phyloP scores from a whole-genome alignment of 2,113 vertebrate genomes.

The Thunnus thynnus region DNA sequence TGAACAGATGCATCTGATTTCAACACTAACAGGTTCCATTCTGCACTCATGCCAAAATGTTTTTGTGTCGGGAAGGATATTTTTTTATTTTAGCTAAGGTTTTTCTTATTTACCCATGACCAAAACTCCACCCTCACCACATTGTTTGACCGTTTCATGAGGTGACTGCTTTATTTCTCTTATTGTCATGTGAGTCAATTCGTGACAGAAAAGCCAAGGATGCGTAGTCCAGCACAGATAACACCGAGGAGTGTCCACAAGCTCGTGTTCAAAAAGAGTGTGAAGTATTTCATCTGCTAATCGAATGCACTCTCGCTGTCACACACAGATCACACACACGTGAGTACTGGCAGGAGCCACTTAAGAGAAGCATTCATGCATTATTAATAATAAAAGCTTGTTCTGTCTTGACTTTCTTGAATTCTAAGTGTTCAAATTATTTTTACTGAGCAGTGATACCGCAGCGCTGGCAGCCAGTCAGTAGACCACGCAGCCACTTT shows the following conservation, averaged over 20 bases:
- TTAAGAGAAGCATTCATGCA: constrained; percentile 33
- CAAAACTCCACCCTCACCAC: background rate
- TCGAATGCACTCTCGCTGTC: constrained; percentile 1
- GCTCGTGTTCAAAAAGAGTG: background rate
- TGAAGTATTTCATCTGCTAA: background rate
- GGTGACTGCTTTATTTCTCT: background rate
- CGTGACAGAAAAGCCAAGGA: background rate
- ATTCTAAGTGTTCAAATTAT: background rate
- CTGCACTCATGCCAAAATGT: background rate
- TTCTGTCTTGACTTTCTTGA: constrained; percentile 16
- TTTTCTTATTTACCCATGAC: background rate
- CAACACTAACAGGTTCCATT: constrained; percentile 20
- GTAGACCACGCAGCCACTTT: background rate
- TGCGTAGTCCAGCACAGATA: background rate
- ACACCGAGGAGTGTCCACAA: background rate
- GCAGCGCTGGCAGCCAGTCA: background rate
- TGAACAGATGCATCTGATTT: constrained; percentile 3
- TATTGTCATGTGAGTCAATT: background rate
- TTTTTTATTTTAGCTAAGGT: background rate
- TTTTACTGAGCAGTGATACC: background rate
- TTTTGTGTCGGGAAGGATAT: background rate
- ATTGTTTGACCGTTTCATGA: background rate
- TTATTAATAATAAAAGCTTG: constrained; percentile 37
- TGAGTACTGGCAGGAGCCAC: constrained; percentile 20
- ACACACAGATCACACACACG: background rate